Evolutionary conservation across 2,797 vertebrate species (phyloP).

Genomic region (Pelodytes ibericus): DNA sequence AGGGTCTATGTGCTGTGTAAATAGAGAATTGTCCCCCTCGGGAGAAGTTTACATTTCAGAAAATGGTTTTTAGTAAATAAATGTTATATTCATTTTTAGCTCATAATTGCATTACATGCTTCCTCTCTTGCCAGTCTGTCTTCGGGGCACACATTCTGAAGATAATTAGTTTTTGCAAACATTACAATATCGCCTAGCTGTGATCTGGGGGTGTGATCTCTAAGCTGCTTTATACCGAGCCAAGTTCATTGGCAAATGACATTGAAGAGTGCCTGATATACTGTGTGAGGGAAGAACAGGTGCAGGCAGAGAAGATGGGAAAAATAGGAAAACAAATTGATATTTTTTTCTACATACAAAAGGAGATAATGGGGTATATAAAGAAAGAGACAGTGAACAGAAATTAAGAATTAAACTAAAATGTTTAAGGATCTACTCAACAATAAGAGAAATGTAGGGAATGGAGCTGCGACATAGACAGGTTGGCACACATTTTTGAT

Average conservation of each 20-base stretch:
- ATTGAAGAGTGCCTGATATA: conserved; percentile 38
- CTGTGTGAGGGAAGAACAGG: conserved; percentile 12
- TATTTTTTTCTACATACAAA: neutral
- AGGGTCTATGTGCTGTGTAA: conserved; percentile 30
- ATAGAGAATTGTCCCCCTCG: conserved; percentile 38
- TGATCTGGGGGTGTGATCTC: conserved; percentile 49
- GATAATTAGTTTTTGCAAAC: conserved; percentile 55
- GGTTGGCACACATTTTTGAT: no score
- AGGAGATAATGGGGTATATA: conserved; percentile 25
- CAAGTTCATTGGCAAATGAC: conserved; percentile 47
- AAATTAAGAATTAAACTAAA: neutral
- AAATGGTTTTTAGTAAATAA: conserved; percentile 52
- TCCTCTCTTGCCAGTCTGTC: conserved; percentile 47
- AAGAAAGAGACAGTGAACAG: conserved; percentile 1
- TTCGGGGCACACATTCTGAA: conserved; percentile 41
- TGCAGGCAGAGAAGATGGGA: neutral
- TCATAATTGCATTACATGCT: conserved; percentile 48
- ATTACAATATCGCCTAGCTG: conserved; percentile 48
- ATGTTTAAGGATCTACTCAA: no score
- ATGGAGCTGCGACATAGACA: no score
- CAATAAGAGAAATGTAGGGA: no score
- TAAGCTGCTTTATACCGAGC: conserved; percentile 31
- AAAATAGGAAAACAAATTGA: no score
- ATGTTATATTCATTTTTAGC: conserved; percentile 39
- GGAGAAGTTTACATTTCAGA: conserved; percentile 43